These are phyloP conservation scores for Seira musarum DNA, from an alignment of 2,888 invertebrate species.

Conservation along the genomic window DNA sequence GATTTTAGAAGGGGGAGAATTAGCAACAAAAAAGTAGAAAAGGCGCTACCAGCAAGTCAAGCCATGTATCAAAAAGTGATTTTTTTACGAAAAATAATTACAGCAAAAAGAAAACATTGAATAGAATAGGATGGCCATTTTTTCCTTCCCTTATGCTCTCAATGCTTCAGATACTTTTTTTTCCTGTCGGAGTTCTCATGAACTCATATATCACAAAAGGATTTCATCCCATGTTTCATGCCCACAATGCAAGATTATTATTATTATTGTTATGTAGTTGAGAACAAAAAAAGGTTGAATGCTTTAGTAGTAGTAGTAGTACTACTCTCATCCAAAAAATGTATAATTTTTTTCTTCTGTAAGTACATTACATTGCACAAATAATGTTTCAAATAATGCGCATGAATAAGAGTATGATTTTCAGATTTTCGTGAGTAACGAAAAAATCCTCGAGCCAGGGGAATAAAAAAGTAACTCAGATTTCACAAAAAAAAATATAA, in stretches of 20 bases:
- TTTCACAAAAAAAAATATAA: constrained; percentile 18
- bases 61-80: constrained; percentile 43
- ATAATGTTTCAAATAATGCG: constrained; percentile 11
- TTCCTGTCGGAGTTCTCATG: constrained; percentile 40
- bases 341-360: constrained; percentile 42
- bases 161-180: background rate
- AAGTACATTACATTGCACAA: constrained; percentile 6
- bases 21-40: constrained; percentile 33
- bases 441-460: constrained; percentile 50
- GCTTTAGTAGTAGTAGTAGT: background rate
- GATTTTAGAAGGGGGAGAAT: constrained; percentile 39
- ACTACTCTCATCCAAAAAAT: constrained; percentile 13
- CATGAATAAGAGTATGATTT: constrained; percentile 38
- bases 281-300: constrained; percentile 42
- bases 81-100: background rate
- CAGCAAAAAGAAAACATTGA: background rate
- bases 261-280: constrained; percentile 30
- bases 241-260: constrained; percentile 38
- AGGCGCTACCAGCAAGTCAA: constrained; percentile 20
- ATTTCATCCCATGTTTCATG: constrained; percentile 43
- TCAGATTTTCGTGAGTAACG: constrained; percentile 59
- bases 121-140: too few species aligned
- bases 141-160: background rate
- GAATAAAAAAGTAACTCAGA: constrained; percentile 46
- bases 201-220: constrained; percentile 56